Evolutionary conservation across 2,113 vertebrate species (phyloP).

Genomic region (Halcyon senegalensis): DNA sequence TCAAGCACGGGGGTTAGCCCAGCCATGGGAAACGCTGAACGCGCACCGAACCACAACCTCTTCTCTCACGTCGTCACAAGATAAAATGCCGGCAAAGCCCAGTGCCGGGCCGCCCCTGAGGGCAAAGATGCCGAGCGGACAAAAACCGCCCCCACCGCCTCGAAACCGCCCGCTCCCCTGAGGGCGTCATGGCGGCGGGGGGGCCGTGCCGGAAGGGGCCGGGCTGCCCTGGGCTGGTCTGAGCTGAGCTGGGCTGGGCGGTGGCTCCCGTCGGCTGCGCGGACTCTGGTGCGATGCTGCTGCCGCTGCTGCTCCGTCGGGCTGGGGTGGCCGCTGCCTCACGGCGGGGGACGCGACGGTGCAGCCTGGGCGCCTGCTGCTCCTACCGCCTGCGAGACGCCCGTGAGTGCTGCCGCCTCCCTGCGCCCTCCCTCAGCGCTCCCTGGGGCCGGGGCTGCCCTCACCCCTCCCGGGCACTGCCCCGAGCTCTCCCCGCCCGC

Average conservation of each 20-base stretch:
- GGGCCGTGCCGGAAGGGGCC: neutral
- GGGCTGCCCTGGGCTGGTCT: neutral
- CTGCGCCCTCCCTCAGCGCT: neutral
- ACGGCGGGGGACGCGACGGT: slow-evolving; percentile 45
- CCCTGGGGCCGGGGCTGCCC: neutral
- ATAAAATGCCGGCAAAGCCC: rapidly evolving
- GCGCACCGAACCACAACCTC: rapidly evolving
- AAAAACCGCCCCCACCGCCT: too few species aligned
- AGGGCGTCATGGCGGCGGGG: neutral
- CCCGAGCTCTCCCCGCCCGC: neutral
- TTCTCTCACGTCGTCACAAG: rapidly evolving
- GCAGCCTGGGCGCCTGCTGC: slow-evolving; percentile 82
- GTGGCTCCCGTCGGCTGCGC: neutral
- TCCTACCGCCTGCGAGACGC: slow-evolving; percentile 85
- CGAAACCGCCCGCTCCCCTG: neutral
- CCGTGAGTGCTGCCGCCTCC: slow-evolving; percentile 73
- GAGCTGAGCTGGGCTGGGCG: neutral
- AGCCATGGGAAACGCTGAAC: rapidly evolving
- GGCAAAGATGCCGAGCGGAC: rapidly evolving
- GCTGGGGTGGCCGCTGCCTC: neutral
- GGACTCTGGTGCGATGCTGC: neutral
- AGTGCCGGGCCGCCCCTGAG: rapidly evolving
- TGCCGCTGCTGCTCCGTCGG: neutral
- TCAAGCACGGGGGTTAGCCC: rapidly evolving
- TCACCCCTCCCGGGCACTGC: rapidly evolving